phyloP scores from a whole-genome alignment of 2,113 vertebrate species.

The Clinocottus analis region DNA sequence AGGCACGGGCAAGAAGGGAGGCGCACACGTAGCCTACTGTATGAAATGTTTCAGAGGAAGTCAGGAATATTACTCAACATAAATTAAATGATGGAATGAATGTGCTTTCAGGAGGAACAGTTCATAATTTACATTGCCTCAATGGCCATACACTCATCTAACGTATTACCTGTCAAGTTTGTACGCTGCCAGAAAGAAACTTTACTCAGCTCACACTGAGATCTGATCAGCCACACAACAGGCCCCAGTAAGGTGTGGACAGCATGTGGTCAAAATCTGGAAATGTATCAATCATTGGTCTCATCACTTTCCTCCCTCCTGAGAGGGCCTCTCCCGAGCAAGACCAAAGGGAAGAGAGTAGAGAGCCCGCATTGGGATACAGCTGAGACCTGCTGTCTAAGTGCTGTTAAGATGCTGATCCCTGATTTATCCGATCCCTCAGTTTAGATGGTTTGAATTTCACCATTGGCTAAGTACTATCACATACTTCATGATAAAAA shows the following conservation, averaged over 20 bases:
- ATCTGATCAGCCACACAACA: not conserved
- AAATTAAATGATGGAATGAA: constrained; percentile 1
- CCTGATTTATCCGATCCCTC: not conserved
- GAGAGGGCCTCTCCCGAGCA: not conserved
- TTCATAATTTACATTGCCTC: not conserved
- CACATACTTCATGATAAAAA: not conserved
- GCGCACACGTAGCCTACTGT: constrained; percentile 10
- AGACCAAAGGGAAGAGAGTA: too few relatives aligned
- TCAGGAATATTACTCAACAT: constrained; percentile 16
- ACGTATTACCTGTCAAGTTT: not conserved
- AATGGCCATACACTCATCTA: not conserved
- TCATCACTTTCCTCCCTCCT: not conserved
- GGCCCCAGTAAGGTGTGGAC: not conserved
- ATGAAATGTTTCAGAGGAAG: constrained; percentile 8
- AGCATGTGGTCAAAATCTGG: not conserved
- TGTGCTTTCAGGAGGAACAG: constrained; percentile 8
- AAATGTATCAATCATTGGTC: not conserved
- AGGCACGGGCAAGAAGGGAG: constrained; percentile 25
- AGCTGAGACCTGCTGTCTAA: not conserved
- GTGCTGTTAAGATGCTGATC: not conserved
- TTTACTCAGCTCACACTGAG: not conserved
- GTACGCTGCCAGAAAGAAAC: not conserved
- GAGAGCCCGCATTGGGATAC: too few relatives aligned
- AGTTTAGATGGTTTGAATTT: not conserved
- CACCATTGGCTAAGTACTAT: not conserved